phyloP scores from a whole-genome alignment of 2,113 vertebrate species.

The Vombatus ursinus region DNA sequence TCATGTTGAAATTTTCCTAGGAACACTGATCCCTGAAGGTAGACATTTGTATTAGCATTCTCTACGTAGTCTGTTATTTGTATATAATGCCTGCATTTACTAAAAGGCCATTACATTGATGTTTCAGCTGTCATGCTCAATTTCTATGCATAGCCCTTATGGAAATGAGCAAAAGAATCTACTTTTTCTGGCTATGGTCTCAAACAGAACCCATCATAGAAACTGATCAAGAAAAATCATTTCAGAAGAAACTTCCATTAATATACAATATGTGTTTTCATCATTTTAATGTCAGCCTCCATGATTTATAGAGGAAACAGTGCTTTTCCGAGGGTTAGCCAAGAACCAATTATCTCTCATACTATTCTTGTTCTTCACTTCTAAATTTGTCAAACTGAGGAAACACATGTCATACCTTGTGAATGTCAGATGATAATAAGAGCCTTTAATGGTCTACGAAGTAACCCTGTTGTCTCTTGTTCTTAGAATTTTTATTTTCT shows the following conservation, averaged over 20 bases:
- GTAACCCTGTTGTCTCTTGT: neutral
- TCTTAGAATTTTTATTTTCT: neutral
- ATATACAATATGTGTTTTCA: neutral
- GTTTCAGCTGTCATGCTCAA: conserved; percentile 57
- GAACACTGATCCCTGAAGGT: conserved; percentile 32
- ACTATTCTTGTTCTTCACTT: conserved; percentile 53
- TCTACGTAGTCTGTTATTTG: conserved; percentile 27
- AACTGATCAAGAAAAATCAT: conserved; percentile 11
- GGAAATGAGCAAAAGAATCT: conserved; percentile 61
- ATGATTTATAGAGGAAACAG: neutral
- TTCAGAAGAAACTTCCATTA: conserved; percentile 33
- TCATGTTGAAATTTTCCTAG: conserved; percentile 44
- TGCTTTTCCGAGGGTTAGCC: neutral
- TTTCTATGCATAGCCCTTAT: conserved; percentile 64
- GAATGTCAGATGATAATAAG: conserved; percentile 17
- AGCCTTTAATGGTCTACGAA: neutral
- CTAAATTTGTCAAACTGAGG: conserved; percentile 63
- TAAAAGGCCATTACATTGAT: conserved; percentile 61
- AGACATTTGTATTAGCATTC: conserved; percentile 53
- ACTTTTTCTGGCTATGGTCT: conserved; percentile 37
- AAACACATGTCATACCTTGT: conserved; percentile 48
- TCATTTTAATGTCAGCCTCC: conserved; percentile 21
- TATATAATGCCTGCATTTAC: conserved; percentile 44
- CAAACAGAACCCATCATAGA: conserved; percentile 60
- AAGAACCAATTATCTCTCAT: conserved; percentile 6